These are phyloP conservation scores for Tetheella fluctuosa DNA, from an alignment of 2,888 invertebrate species.

Conservation along the genomic window DNA sequence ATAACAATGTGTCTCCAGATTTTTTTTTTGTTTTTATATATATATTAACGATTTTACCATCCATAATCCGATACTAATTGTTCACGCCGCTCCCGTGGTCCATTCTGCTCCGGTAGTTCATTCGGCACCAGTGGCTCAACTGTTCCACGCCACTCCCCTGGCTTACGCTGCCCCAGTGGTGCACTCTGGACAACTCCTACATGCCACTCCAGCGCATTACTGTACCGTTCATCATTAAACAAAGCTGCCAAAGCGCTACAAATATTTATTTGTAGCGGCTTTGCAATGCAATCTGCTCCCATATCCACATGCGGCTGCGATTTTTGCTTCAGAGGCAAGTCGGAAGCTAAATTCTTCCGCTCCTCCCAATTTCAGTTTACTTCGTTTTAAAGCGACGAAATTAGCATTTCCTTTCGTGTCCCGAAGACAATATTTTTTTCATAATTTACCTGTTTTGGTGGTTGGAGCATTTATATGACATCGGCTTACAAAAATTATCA, in stretches of 20 bases:
- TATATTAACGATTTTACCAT: slow-evolving; percentile 73
- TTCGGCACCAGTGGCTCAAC: slow-evolving; percentile 24
- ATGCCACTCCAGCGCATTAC: slow-evolving; percentile 49
- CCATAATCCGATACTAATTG: slow-evolving; percentile 68
- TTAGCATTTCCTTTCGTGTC: not conserved
- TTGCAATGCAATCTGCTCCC: not conserved
- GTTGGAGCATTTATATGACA: no score
- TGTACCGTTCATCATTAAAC: slow-evolving; percentile 60
- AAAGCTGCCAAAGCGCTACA: not conserved
- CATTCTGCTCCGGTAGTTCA: slow-evolving; percentile 37
- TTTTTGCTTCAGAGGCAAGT: not conserved
- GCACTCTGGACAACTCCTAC: slow-evolving; percentile 31
- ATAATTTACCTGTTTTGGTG: not conserved
- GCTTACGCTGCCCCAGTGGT: slow-evolving; percentile 27
- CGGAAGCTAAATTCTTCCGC: not conserved
- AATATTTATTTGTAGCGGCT: not conserved
- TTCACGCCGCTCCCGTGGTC: slow-evolving; percentile 32
- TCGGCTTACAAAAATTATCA: no score
- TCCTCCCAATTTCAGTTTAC: slow-evolving; percentile 4
- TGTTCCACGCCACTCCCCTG: slow-evolving; percentile 31
- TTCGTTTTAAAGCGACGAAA: not conserved
- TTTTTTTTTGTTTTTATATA: no score
- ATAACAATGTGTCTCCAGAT: no score
- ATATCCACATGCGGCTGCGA: not conserved
- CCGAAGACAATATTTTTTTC: not conserved